Evolutionary conservation across 2,888 invertebrate species (phyloP).

Genomic region (Agriopis leucophaearia): DNA sequence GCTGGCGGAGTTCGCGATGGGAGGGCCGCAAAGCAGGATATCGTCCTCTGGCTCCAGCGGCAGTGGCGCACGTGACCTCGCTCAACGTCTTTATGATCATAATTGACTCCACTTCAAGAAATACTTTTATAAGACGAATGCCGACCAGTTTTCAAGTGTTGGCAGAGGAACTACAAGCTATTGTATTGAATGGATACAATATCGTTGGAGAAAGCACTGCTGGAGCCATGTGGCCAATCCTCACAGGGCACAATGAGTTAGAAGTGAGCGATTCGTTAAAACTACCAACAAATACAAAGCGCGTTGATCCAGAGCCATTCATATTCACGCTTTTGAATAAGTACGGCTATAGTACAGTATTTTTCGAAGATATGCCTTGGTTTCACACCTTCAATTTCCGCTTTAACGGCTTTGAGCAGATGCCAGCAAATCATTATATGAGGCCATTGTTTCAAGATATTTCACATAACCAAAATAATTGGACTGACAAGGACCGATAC

Average conservation of each 20-base stretch:
- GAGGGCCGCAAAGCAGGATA: conserved; percentile 63
- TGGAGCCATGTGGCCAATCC: conserved; percentile 93
- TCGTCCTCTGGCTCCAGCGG: conserved; percentile 46
- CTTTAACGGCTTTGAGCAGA: conserved; percentile 92
- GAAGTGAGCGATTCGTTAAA: conserved; percentile 95
- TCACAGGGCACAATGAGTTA: conserved; percentile 93
- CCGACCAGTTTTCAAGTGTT: conserved; percentile 92
- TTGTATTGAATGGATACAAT: conserved; percentile 83
- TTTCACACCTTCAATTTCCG: conserved; percentile 96
- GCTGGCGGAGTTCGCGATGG: conserved; percentile 59
- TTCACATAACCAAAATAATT: conserved; percentile 40
- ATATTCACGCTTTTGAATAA: conserved; percentile 93
- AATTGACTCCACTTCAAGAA: conserved; percentile 94
- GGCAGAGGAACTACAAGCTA: conserved; percentile 67
- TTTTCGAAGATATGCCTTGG: conserved; percentile 94
- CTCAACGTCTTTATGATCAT: conserved; percentile 94
- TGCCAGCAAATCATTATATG: conserved; percentile 96
- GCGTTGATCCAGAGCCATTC: conserved; percentile 93
- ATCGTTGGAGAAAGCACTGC: conserved; percentile 95
- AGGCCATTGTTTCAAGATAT: conserved; percentile 91
- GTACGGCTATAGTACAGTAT: conserved; percentile 91
- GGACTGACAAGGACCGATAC: conserved; percentile 60
- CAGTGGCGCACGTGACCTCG: conserved; percentile 44
- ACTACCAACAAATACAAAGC: conserved; percentile 85
- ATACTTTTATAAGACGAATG: conserved; percentile 92